Conservation (phyloP, 2,797 vertebrate species). For the Galagoides demidoff region DNA sequence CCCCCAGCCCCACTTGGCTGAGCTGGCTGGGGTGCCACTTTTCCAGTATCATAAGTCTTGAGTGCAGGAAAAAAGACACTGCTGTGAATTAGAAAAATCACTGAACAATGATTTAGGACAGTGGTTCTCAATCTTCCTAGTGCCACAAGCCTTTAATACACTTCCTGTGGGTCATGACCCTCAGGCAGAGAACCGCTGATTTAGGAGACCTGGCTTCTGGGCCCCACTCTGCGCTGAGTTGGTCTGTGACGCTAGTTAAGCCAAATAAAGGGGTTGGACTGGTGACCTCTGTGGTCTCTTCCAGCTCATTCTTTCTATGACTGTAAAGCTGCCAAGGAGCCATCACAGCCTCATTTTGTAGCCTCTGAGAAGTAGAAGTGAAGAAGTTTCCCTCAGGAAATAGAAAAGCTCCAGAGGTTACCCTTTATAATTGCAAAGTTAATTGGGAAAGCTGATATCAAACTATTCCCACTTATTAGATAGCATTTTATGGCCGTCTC, state of each 20-base stretch:
- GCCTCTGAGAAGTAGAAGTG: neutral
- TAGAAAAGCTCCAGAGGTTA: neutral
- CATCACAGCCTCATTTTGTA: neutral
- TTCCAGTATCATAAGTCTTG: too few species aligned
- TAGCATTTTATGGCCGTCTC: neutral
- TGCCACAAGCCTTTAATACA: too few species aligned
- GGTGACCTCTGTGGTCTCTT: neutral
- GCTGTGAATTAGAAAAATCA: neutral
- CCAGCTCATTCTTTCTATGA: neutral
- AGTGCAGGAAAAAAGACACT: slow-evolving; percentile 24
- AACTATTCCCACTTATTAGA: slow-evolving; percentile 15
- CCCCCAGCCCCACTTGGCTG: too few species aligned
- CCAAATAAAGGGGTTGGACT: slow-evolving; percentile 21
- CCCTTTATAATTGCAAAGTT: slow-evolving; percentile 27
- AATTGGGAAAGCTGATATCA: neutral
- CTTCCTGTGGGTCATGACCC: too few species aligned
- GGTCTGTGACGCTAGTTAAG: neutral
- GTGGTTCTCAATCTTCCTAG: too few species aligned
- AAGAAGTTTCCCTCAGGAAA: slow-evolving; percentile 27
- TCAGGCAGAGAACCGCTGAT: neutral
- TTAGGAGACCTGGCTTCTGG: slow-evolving; percentile 10
- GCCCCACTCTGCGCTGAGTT: neutral
- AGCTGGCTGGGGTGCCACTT: too few species aligned
- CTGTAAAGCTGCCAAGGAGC: neutral
- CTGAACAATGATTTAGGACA: neutral